A percentile compares a stretch with the other conserved stretches of the same genome.
These are phyloP conservation scores for Hippotragus niger DNA, from an alignment of 2,113 vertebrate species.

Conservation along the genomic window DNA sequence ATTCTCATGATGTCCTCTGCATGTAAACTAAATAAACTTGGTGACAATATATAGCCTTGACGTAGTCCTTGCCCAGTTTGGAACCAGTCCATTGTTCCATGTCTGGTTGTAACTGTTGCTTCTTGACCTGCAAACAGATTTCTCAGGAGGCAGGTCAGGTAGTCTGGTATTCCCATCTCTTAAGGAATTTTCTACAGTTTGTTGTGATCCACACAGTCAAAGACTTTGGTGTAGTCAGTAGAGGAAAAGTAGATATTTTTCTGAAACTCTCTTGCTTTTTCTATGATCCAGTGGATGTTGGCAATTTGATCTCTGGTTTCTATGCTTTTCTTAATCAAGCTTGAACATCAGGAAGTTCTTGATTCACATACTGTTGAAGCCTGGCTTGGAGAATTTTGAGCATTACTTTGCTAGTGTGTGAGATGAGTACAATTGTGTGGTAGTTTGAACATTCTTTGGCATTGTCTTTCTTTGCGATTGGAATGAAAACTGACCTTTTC, in stretches of 20 bases:
- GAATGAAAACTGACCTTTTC: neutral
- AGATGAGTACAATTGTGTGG: neutral
- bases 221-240: neutral
- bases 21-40: neutral
- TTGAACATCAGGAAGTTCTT: neutral
- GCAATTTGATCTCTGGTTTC: neutral
- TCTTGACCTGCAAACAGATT: neutral
- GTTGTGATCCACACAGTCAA: neutral
- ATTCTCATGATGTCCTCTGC: neutral
- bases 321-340: neutral
- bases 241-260: neutral
- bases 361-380: neutral
- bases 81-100: neutral
- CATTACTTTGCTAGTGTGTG: neutral
- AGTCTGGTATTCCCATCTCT: neutral
- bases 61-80: neutral
- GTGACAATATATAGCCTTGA: neutral
- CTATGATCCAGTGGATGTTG: neutral
- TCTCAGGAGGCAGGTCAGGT: neutral
- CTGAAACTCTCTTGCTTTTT: neutral
- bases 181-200: neutral
- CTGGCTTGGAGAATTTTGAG: neutral
- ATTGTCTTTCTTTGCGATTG: neutral
- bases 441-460: neutral
- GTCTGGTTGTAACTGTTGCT: neutral